Conservation (phyloP, 1,140 invertebrate species). For the Sitodiplosis mosellana region DNA sequence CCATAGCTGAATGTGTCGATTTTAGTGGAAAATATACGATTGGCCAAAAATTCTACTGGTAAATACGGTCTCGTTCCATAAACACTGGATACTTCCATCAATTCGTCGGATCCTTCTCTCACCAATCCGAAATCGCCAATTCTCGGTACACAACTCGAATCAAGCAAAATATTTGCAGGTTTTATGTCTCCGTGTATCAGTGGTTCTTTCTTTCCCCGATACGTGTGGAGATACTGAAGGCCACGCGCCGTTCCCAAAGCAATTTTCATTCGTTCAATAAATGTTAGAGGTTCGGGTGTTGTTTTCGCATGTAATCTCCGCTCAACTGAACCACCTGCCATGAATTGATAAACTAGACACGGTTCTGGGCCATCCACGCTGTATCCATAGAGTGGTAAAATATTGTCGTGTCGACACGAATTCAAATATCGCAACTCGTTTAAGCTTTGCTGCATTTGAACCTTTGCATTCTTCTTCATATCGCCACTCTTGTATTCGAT, state of each 20-base stretch:
- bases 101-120: constrained; percentile 45
- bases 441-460: constrained; percentile 50
- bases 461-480: constrained; percentile 27
- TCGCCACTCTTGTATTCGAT: constrained; percentile 31
- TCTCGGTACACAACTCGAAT: constrained; percentile 69
- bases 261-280: constrained; percentile 61
- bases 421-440: constrained; percentile 62
- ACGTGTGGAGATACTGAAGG: constrained; percentile 74
- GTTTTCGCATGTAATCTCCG: constrained; percentile 53
- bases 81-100: constrained; percentile 41
- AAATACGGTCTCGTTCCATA: constrained; percentile 82
- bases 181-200: constrained; percentile 92
- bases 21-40: constrained; percentile 64
- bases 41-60: constrained; percentile 71
- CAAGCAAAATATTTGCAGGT: constrained; percentile 88
- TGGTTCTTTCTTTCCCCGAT: constrained; percentile 49
- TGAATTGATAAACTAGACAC: constrained; percentile 79
- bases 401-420: constrained; percentile 79
- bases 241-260: constrained; percentile 71
- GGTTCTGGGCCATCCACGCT: constrained; percentile 49
- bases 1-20: constrained; percentile 91
- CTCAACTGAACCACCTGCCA: constrained; percentile 84
- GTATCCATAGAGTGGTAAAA: constrained; percentile 80
- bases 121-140: constrained; percentile 91
- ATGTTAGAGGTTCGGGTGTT: constrained; percentile 33